Evolutionary conservation across 30 jellyfish, hydroid and myxozoan genomes (phyloP).

Genomic region (Catostylus mosaicus): DNA sequence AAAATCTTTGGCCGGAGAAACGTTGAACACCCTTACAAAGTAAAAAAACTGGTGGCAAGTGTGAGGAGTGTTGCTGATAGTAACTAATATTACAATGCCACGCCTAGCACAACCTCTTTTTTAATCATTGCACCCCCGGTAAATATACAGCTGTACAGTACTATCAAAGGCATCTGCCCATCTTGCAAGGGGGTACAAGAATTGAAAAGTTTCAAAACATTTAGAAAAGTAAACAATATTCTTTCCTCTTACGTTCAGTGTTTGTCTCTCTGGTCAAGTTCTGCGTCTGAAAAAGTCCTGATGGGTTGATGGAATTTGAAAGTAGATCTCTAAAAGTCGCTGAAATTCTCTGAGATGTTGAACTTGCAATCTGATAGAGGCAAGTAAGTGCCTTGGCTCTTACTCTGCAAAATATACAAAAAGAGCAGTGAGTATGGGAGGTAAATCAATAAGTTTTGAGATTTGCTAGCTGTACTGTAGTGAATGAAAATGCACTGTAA

Average conservation of each 20-base stretch:
- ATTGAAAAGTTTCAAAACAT: too few species aligned
- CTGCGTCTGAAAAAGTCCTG: constrained; percentile 42
- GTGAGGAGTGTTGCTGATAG: too few species aligned
- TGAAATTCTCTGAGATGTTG: constrained; percentile 13
- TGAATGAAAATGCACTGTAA: background rate
- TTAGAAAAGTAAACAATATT: background rate
- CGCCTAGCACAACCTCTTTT: too few species aligned
- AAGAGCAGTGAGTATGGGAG: background rate
- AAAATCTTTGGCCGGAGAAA: too few species aligned
- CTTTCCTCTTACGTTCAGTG: constrained; percentile 20
- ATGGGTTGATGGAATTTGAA: constrained; percentile 39
- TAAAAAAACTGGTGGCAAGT: too few species aligned
- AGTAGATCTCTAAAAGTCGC: constrained; percentile 39
- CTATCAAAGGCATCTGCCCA: too few species aligned
- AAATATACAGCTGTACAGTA: too few species aligned
- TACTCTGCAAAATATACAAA: constrained; percentile 19
- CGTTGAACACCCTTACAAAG: too few species aligned
- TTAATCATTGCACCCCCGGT: too few species aligned
- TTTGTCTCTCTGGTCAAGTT: constrained; percentile 17
- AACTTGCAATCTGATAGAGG: constrained; percentile 20
- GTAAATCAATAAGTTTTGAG: background rate
- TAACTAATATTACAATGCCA: too few species aligned
- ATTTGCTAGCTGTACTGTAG: background rate
- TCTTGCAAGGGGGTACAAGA: too few species aligned
- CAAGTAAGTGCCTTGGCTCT: constrained; percentile 60